Base-by-base conservation (phyloP, 2,113 vertebrate genomes). In the Gymnarchus niloticus region DNA sequence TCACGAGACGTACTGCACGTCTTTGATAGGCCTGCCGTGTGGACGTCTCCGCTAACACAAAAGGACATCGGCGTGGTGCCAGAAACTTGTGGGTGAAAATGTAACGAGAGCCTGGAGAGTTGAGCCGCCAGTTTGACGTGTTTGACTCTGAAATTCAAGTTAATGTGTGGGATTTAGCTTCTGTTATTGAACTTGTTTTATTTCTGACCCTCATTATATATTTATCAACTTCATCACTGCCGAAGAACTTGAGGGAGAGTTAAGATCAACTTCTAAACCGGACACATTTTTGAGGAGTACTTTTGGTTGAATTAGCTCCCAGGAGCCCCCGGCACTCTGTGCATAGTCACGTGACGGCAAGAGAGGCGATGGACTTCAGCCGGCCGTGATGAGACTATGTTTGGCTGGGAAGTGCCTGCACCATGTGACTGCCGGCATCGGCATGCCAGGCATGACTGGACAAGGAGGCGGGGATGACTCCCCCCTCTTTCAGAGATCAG, bases 391-490 rank as follows among this genome's bases (percentile, higher is more conserved):
- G 54, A 46, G 8, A 83, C 49, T 87, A 85, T 84, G 86, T 87
- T 85, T 87, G 91, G 91, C 89, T 85, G 88, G 86, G 73, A 87
- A 61, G 85, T 86, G 87, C 85, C 4, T 0, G 23, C 6, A 21
- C 59, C 85, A 87, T 91, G 88, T 69, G 81, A 87, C 88, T 25
- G 52, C 82, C 81, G n/a, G 78, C 88, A 86, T 87, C 87, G 87
- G 56, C 82, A 81, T 89, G 33, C 88, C 86, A 87, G 87, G 88
- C 2, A 83, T 85, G 89, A 33, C 86, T 33, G 56, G 25, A 25
- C 46, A 56, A 41, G 83, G 44, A 84, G 73, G 51, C 56, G 56
- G 87, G 81, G 46, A 51, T 21, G 10, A 19, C 48, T 17, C 2
- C 41, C 78, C 59, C 83, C 51, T 49, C 44, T 33, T 25, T 33